Evolutionary conservation across 2,888 invertebrate species (phyloP).

Genomic region (Trichogramma evanescens): DNA sequence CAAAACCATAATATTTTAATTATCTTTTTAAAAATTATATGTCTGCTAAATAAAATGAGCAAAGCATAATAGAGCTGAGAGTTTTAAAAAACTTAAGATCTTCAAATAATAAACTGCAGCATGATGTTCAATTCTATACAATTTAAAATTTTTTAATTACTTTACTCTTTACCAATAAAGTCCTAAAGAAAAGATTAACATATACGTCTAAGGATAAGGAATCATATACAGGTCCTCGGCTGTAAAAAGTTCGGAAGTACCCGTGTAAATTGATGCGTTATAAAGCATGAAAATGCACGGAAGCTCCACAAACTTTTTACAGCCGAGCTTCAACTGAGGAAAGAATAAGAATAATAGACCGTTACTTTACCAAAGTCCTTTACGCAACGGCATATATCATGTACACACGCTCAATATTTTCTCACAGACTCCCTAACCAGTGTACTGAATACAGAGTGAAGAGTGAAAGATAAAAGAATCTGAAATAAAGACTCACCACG

Average conservation of each 20-base stretch:
- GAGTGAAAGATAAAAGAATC: background rate
- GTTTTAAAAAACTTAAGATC: background rate
- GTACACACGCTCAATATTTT: background rate
- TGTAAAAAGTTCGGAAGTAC: slow-evolving; percentile 8
- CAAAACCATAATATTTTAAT: too few species aligned
- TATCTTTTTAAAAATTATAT: too few species aligned
- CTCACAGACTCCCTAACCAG: background rate
- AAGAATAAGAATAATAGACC: slow-evolving; percentile 12
- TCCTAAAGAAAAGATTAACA: too few species aligned
- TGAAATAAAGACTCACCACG: slow-evolving; percentile 64
- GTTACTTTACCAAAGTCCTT: slow-evolving; percentile 21
- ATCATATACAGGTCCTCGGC: background rate
- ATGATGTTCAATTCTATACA: too few species aligned
- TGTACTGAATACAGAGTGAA: background rate
- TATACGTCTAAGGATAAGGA: background rate
- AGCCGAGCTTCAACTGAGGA: slow-evolving; percentile 18
- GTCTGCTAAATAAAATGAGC: too few species aligned
- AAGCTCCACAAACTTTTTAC: slow-evolving; percentile 14
- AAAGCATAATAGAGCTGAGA: background rate
- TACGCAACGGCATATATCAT: slow-evolving; percentile 2
- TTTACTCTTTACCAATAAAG: too few species aligned
- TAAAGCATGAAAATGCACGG: background rate
- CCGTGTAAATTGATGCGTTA: slow-evolving; percentile 1
- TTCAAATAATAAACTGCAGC: too few species aligned
- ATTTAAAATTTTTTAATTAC: too few species aligned